phyloP scores from a whole-genome alignment of 2,888 invertebrate genomes.

The Lordiphosa fenestrarum region DNA sequence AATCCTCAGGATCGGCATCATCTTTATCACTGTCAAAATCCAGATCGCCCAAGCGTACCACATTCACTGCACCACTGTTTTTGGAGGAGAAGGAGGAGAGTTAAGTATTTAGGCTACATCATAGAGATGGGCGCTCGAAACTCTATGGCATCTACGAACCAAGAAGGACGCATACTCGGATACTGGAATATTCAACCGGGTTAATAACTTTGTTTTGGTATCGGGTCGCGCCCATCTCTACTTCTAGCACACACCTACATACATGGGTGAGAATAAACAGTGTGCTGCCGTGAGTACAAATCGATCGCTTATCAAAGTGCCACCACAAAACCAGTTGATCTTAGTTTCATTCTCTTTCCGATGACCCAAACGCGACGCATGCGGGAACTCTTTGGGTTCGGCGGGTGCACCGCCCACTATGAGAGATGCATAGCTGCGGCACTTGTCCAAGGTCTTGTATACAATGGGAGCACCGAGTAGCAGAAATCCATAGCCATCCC shows the following conservation, averaged over 20 bases:
- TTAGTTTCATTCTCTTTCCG: constrained; percentile 30
- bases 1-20: constrained; percentile 74
- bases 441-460: constrained; percentile 44
- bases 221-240: too few relatives aligned
- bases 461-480: constrained; percentile 32
- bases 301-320: constrained; percentile 62
- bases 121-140: too few relatives aligned
- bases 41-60: constrained; percentile 75
- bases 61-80: constrained; percentile 73
- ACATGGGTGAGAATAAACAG: constrained; percentile 34
- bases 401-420: constrained; percentile 70
- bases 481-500: constrained; percentile 46
- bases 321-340: constrained; percentile 71
- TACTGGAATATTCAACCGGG: too few relatives aligned
- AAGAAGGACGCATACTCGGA: too few relatives aligned
- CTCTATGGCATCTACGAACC: too few relatives aligned
- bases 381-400: constrained; percentile 73
- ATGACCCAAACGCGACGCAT: constrained; percentile 62
- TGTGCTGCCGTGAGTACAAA: constrained; percentile 61
- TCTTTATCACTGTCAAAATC: constrained; percentile 66
- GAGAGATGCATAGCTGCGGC: constrained; percentile 79
- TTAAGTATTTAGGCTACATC: too few relatives aligned
- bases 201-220: too few relatives aligned
- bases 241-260: too few relatives aligned
- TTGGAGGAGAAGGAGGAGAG: too few relatives aligned